A percentile compares a stretch with the other conserved stretches of the same genome.
phyloP scores from a whole-genome alignment of 2,113 vertebrate genomes.

The Pluvialis apricaria region DNA sequence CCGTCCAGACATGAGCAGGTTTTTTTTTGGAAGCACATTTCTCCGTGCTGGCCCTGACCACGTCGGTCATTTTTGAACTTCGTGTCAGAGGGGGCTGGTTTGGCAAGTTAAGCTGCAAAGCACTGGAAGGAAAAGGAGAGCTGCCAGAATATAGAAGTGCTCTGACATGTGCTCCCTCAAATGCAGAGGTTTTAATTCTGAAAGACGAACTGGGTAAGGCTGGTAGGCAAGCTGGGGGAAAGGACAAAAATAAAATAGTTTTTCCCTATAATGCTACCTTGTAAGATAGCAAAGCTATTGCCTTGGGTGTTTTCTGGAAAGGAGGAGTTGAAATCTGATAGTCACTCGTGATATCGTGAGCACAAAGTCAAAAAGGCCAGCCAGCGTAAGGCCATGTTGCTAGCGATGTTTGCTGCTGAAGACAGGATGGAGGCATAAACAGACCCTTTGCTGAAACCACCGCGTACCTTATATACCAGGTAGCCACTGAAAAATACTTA shows the following conservation, averaged over 20 bases:
- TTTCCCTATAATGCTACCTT: not conserved
- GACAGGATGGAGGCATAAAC: not conserved
- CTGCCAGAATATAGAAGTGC: not conserved
- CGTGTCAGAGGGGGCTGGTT: not conserved
- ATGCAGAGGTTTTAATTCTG: not conserved
- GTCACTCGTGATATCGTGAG: accelerated
- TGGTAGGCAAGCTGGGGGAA: not conserved
- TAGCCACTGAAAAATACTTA: not conserved
- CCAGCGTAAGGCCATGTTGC: not conserved
- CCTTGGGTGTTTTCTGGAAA: not conserved
- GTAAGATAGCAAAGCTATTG: not conserved
- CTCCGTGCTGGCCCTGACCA: not conserved
- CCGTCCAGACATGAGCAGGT: accelerated
- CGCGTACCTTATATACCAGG: accelerated
- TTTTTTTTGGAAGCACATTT: not conserved
- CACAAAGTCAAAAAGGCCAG: not conserved
- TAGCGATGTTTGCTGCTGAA: not conserved
- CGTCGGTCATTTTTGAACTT: not conserved
- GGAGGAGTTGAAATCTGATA: not conserved
- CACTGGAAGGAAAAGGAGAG: not conserved
- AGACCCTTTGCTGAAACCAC: not conserved
- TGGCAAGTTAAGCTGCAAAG: not conserved
- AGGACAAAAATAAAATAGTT: not conserved
- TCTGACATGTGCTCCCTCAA: not conserved
- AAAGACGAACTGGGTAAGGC: not conserved